phyloP scores from a whole-genome alignment of 2,797 vertebrate species.

The Pygocentrus nattereri region DNA sequence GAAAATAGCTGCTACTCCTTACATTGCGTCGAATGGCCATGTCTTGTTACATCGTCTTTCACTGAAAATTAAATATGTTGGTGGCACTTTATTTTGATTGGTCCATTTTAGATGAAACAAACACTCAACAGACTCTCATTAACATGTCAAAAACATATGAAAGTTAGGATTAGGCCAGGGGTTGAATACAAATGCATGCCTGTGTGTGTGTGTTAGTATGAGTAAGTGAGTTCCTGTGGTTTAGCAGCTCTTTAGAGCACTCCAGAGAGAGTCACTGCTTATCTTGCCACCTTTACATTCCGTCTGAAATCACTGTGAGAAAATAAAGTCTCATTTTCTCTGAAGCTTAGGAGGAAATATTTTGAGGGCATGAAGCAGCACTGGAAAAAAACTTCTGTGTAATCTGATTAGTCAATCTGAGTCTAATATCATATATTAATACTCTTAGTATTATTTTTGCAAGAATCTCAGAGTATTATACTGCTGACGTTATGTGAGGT shows the following conservation, averaged over 20 bases:
- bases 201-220: constrained; percentile 4
- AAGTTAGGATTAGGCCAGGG: too few relatives aligned
- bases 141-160: too few relatives aligned
- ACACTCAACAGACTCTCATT: too few relatives aligned
- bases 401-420: constrained; percentile 61
- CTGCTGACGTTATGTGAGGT: constrained; percentile 54
- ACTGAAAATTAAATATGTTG: too few relatives aligned
- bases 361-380: neutral
- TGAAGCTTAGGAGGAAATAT: neutral
- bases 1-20: too few relatives aligned
- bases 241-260: neutral
- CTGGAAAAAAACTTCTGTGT: constrained; percentile 33
- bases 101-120: too few relatives aligned
- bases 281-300: neutral
- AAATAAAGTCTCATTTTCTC: neutral
- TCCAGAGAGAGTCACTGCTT: neutral
- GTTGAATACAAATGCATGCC: neutral
- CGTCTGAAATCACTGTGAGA: constrained; percentile 3
- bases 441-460: neutral
- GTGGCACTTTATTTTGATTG: too few relatives aligned
- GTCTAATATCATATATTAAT: constrained; percentile 8
- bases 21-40: too few relatives aligned
- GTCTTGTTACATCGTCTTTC: too few relatives aligned
- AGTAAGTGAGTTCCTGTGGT: neutral
- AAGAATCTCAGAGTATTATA: neutral